Evolutionary conservation across 1,140 invertebrate species (phyloP).

Genomic region (Caenorhabditis tropicalis): DNA sequence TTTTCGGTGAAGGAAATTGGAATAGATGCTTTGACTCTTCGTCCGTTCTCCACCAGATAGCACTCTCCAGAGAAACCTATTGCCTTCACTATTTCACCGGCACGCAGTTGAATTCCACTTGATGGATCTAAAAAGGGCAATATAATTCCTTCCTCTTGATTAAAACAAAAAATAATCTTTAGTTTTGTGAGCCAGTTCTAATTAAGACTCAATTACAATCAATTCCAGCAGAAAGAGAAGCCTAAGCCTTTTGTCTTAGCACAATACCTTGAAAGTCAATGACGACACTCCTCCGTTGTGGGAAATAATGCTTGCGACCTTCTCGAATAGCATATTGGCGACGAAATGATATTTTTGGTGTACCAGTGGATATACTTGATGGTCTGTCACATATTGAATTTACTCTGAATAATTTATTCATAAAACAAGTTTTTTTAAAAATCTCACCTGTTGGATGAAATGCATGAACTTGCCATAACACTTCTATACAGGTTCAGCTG

Average conservation of each 20-base stretch:
- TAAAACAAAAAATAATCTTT: not conserved
- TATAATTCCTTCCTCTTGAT: not conserved
- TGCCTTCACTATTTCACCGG: conserved; percentile 51
- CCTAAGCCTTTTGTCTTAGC: not conserved
- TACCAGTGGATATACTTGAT: not conserved
- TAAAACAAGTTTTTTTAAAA: no score
- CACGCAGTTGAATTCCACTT: conserved; percentile 38
- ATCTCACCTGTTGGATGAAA: not conserved
- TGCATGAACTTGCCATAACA: conserved; percentile 14
- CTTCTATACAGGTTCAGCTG: conserved; percentile 31
- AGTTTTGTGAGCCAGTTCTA: not conserved
- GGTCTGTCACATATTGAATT: not conserved
- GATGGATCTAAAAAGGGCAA: conserved; percentile 35
- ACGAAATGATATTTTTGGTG: not conserved
- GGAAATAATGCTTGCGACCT: conserved; percentile 31
- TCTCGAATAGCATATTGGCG: conserved; percentile 25
- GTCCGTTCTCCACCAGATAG: conserved; percentile 49
- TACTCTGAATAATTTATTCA: not conserved
- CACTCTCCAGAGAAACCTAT: conserved; percentile 50
- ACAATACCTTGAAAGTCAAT: conserved; percentile 37
- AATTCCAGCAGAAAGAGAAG: not conserved
- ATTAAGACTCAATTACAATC: not conserved
- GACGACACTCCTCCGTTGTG: conserved; percentile 37
- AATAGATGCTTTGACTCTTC: conserved; percentile 20
- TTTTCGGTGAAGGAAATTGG: conserved; percentile 52